phyloP scores from a whole-genome alignment of 2,888 invertebrate species.

The Torymus texanus region DNA sequence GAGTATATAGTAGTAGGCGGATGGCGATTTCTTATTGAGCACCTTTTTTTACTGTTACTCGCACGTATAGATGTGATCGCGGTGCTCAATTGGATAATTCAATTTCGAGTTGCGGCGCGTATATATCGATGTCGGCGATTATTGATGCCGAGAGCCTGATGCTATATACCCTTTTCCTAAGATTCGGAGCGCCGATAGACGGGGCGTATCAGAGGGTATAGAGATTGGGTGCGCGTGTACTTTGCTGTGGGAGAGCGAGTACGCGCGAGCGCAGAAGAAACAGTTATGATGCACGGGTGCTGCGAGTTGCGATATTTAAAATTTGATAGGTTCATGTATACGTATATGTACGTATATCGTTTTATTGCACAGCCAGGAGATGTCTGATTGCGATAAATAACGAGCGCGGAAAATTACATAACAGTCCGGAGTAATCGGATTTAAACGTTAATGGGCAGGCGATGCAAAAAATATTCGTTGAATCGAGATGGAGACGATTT shows the following conservation, averaged over 20 bases:
- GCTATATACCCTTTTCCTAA: conserved; percentile 4
- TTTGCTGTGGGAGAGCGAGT: neutral
- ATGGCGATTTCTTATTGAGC: conserved; percentile 33
- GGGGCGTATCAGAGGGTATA: neutral
- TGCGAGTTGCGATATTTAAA: conserved; percentile 1
- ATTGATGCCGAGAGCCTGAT: conserved; percentile 24
- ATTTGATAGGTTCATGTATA: conserved; percentile 6
- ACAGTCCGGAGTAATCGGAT: too few species aligned
- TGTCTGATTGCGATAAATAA: conserved; percentile 22
- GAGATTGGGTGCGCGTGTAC: conserved; percentile 4
- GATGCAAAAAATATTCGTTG: too few species aligned
- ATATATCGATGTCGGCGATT: conserved; percentile 13
- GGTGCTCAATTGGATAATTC: conserved; percentile 32
- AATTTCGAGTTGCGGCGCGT: conserved; percentile 17
- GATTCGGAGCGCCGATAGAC: conserved; percentile 36
- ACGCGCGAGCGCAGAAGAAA: neutral
- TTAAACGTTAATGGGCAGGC: too few species aligned
- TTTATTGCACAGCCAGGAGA: neutral
- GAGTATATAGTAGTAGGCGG: neutral
- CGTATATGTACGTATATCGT: neutral
- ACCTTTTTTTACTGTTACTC: conserved; percentile 43
- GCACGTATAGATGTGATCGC: conserved; percentile 16
- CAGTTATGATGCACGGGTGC: conserved; percentile 20
- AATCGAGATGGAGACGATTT: too few species aligned
- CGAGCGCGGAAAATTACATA: neutral